These are phyloP conservation scores for Amphiura filiformis DNA, from an alignment of 35 echinoderm and acorn worm species.

Conservation along the genomic window DNA sequence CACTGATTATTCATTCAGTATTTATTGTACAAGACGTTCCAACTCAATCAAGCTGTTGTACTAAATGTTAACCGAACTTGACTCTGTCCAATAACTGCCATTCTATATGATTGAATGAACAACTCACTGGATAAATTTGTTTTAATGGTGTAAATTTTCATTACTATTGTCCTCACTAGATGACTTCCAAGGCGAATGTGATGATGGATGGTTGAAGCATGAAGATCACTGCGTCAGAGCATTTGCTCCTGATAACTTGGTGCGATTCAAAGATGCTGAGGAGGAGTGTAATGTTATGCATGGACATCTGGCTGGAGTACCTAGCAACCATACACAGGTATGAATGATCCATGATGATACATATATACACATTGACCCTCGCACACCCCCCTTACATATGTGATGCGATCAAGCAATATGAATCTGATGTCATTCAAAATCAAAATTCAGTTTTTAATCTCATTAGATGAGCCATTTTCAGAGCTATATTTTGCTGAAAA, in stretches of 20 bases:
- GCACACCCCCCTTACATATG: not conserved
- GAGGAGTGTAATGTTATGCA: conserved; percentile 59
- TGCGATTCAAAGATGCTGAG: conserved; percentile 53
- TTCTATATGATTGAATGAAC: too few species aligned
- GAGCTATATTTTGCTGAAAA: too few species aligned
- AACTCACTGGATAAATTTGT: not conserved
- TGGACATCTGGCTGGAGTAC: conserved; percentile 71
- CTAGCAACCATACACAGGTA: conserved; percentile 54
- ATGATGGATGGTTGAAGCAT: conserved; percentile 77
- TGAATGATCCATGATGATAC: not conserved
- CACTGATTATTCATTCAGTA: too few species aligned
- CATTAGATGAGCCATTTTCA: too few species aligned
- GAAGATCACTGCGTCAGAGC: conserved; percentile 62
- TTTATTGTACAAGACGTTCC: too few species aligned
- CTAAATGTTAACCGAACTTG: too few species aligned
- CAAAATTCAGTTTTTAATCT: too few species aligned
- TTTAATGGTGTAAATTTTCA: not conserved
- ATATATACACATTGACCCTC: not conserved
- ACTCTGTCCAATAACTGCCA: too few species aligned
- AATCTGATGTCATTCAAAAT: too few species aligned
- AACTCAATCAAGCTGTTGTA: too few species aligned
- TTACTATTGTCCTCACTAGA: conserved; percentile 33
- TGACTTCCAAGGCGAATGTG: conserved; percentile 78
- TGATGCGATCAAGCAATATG: too few species aligned
- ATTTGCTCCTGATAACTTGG: conserved; percentile 41